Conservation (phyloP, 2,113 vertebrate genomes). For the Oophaga pumilio region DNA sequence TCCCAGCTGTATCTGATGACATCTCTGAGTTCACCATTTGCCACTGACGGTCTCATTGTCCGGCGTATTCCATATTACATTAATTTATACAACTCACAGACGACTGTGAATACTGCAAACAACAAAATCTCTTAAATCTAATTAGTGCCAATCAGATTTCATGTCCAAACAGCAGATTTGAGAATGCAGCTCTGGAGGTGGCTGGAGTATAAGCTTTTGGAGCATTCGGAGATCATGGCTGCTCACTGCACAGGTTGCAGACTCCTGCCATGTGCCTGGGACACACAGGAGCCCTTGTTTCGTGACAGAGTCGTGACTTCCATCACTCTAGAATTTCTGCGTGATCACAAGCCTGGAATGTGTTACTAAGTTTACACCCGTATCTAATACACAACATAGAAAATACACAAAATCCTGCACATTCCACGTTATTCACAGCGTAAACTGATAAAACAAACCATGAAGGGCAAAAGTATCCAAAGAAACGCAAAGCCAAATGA, state of each 20-base stretch:
- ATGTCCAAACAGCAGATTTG: too few species aligned
- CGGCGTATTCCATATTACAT: background rate
- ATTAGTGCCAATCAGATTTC: too few species aligned
- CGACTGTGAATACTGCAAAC: too few species aligned
- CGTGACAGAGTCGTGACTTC: background rate
- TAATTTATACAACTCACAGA: background rate
- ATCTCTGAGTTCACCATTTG: background rate
- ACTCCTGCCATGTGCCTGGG: background rate
- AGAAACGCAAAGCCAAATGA: too few species aligned
- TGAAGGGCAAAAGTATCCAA: background rate
- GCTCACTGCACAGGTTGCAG: background rate
- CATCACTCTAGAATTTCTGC: background rate
- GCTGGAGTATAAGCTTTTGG: too few species aligned
- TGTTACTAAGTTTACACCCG: background rate
- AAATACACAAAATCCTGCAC: background rate
- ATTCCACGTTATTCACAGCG: background rate
- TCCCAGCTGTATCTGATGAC: conserved; percentile 1
- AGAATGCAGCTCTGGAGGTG: too few species aligned
- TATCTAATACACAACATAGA: background rate
- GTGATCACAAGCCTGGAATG: background rate
- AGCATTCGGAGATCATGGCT: background rate
- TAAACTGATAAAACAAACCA: background rate
- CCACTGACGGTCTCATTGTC: background rate
- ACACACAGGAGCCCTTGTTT: background rate
- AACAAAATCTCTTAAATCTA: too few species aligned